Base-by-base conservation (phyloP, 1,140 invertebrate genomes). In the Bilobella aurantiaca region DNA sequence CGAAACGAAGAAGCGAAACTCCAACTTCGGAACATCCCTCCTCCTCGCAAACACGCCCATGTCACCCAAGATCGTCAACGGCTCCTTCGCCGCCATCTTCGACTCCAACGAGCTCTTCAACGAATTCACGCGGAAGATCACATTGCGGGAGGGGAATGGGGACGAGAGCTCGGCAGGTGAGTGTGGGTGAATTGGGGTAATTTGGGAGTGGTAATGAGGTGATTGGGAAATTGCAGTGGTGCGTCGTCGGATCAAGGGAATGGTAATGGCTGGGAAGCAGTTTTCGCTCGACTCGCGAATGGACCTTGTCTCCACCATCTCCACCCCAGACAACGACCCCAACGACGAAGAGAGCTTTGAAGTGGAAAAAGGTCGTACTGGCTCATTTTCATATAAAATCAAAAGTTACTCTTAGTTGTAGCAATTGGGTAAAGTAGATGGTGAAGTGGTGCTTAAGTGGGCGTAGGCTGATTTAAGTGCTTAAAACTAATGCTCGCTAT, bases 11-110 rank as follows among this genome's bases (percentile, higher is more conserved):
- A 85, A 88, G 46, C 74, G 87, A 64, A 78, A 79, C 61, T 74
- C 89, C 66, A 85, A 90, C 57, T 97, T 96, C 74, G 93, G 94
- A 12, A 93, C 94, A 18, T 96, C 93, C 76, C 81, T 94, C 1
- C 80, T 98, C 21, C 78, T 98, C 28, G 87, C 95, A 2, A 96
- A 97, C 77, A 91, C 90, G 27, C 94, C 94, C 0, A 93, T 96
- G 86, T 96, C 93, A 28, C 94, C 95, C 0, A 97, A 97, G 80
- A 90, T 98, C 23, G 91, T 97, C 5, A 96, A 97, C 74, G 95
- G 92, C 0, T 96, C 91, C 69, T 97, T 95, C 78, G 93, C 90
- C 0, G 94, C 93, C 5, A 88, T 98, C 66, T 93, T 94, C 74
- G 93, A 98, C 75, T 88, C 89, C 32, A 87, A 73, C 32, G 71